Evolutionary conservation across 2,888 invertebrate species (phyloP).

Genomic region (Ophioninae sp.): DNA sequence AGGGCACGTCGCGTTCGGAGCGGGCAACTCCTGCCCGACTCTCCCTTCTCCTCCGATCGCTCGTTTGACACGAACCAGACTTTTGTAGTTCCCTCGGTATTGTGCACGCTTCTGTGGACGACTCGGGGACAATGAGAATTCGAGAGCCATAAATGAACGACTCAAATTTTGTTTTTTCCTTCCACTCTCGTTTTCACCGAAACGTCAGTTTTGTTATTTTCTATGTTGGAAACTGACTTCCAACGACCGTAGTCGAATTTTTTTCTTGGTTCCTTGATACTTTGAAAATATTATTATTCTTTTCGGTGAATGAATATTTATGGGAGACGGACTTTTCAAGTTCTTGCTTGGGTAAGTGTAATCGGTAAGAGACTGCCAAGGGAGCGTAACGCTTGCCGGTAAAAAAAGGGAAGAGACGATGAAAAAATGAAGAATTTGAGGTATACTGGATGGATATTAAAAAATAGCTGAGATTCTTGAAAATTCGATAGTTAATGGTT

Average conservation of each 20-base stretch:
- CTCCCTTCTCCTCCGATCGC: background rate
- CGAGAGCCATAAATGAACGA: background rate
- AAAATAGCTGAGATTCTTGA: no score
- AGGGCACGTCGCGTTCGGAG: conserved; percentile 48
- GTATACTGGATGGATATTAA: no score
- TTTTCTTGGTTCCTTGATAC: background rate
- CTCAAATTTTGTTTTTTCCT: background rate
- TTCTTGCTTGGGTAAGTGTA: background rate
- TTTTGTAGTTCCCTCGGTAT: background rate
- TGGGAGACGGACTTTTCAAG: background rate
- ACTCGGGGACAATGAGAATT: background rate
- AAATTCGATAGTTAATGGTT: no score
- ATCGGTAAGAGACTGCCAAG: background rate
- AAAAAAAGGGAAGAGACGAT: background rate
- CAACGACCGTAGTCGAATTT: no score
- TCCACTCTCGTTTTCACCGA: background rate
- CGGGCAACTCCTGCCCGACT: conserved; percentile 31
- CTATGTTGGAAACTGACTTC: background rate
- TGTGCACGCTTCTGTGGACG: background rate
- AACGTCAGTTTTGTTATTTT: background rate
- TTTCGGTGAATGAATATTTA: background rate
- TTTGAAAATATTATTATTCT: background rate
- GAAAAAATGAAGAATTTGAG: background rate
- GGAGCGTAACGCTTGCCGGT: background rate
- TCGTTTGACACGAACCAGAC: background rate